A percentile compares a stretch with the other conserved stretches of the same genome.
Conservation (phyloP, 2,797 vertebrate species). For the Rhyacichthys aspro region DNA sequence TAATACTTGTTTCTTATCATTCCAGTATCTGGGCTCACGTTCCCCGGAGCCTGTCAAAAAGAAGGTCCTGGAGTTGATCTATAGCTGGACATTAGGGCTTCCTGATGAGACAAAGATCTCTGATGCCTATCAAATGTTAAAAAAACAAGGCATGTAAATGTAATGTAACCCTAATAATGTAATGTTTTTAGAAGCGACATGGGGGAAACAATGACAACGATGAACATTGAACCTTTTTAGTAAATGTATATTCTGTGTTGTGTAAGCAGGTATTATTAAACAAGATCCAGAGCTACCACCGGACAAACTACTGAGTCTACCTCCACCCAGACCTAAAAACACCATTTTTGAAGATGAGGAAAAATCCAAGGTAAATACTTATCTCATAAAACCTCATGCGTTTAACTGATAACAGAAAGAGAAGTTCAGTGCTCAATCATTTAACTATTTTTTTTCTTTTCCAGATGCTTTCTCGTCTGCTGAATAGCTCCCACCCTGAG, state of each 20-base stretch:
- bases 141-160: slow-evolving; percentile 86
- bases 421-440: background rate
- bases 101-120: slow-evolving; percentile 92
- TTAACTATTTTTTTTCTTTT: background rate
- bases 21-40: slow-evolving; percentile 90
- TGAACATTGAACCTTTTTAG: slow-evolving; percentile 8
- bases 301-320: slow-evolving; percentile 81
- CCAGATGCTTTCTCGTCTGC: slow-evolving; percentile 91
- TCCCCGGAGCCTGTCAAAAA: slow-evolving; percentile 93
- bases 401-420: background rate
- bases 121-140: slow-evolving; percentile 97
- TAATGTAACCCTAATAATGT: no score
- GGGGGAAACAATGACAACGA: no score
- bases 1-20: background rate
- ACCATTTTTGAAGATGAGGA: slow-evolving; percentile 97
- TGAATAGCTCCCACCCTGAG: slow-evolving; percentile 95
- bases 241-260: slow-evolving; percentile 8
- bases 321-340: slow-evolving; percentile 88
- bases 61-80: slow-evolving; percentile 93
- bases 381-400: background rate
- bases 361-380: slow-evolving; percentile 89
- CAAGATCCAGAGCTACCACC: slow-evolving; percentile 90
- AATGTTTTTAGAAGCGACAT: no score
- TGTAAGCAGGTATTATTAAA: slow-evolving; percentile 91
- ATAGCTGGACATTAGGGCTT: slow-evolving; percentile 90